Evolutionary conservation across 2,888 invertebrate species (phyloP).

Genomic region (Rosalia funebris): DNA sequence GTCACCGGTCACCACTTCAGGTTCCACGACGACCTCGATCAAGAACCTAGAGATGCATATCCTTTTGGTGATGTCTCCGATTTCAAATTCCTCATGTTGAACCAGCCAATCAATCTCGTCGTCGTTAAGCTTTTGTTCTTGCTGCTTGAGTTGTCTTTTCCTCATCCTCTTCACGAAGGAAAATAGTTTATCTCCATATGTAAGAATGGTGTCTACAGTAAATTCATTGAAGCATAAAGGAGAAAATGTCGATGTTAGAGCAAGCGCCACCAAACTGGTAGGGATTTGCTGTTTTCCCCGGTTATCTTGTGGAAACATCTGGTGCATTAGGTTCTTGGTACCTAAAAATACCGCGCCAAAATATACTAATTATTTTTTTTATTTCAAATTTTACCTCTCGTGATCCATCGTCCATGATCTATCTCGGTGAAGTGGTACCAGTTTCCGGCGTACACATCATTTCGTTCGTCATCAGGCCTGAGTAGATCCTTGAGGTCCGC

Average conservation of each 20-base stretch:
- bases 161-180: conserved; percentile 62
- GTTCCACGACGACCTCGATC: conserved; percentile 55
- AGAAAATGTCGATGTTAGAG: conserved; percentile 69
- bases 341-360: too few relatives aligned
- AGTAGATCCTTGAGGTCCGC: conserved; percentile 50
- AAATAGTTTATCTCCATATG: conserved; percentile 73
- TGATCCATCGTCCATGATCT: conserved; percentile 59
- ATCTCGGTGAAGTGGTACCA: conserved; percentile 61
- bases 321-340: conserved; percentile 49
- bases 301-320: conserved; percentile 56
- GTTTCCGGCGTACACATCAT: conserved; percentile 52
- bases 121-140: conserved; percentile 44
- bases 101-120: conserved; percentile 55
- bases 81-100: conserved; percentile 47
- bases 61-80: conserved; percentile 53
- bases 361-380: conserved; percentile 7
- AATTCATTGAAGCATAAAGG: conserved; percentile 68
- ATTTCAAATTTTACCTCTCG: conserved; percentile 51
- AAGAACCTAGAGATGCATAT: conserved; percentile 60
- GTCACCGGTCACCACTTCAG: conserved; percentile 58
- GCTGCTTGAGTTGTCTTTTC: conserved; percentile 41
- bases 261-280: conserved; percentile 69
- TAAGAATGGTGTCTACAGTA: conserved; percentile 70
- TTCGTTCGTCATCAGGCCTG: conserved; percentile 48
- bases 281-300: conserved; percentile 67